Base-by-base conservation (phyloP, 2,888 invertebrate genomes). In the Darwinula stevensoni region DNA sequence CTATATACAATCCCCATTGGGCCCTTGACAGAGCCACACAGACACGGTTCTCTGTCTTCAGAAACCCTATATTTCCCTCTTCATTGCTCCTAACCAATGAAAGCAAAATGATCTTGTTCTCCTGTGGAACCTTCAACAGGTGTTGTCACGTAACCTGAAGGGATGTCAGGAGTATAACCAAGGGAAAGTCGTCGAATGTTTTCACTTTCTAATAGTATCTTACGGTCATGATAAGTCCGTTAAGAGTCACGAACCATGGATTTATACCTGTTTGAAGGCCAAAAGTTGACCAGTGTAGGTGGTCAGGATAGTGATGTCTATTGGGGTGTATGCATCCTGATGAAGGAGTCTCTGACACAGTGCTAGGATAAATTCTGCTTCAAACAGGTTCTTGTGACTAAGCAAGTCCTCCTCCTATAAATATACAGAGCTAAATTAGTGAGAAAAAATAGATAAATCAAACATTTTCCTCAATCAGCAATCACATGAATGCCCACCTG, bases 21-120 rank as follows among this genome's bases (percentile, higher is more conserved):
- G 68, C 76, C 40, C 76, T 54, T 0, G 75, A 74, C 30, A 76
- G 49, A 1, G 72, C 69, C 1, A 75, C 74, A 44, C 73, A 71
- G 27, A 73, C 63, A 27, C 74, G 59, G 47, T 74, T 74, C 22
- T 62, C 57, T 15, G 61, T 62, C 3, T 53, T 50, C 5, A 75
- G 51, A 47, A 73, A 75, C 0, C 74, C 75, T 38, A 73, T 66
- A 35, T 57, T 61, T 31, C 58, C 57, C 9, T 62, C 56, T 28
- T 49, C 46, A 50, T 73, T 74, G 44, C 67, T 74, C 44, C 76
- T 59, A 0, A 78, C 76, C 11, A 78, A 48, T 1, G 75, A 74
- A 36, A 78, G 49, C 39, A 78, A 56, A 32, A 76, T 65, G 42
- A 76, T 71, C 45, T 65, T 64, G 44, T 62, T 67, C n/a, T n/a